These are phyloP conservation scores for Laspeyria flexula DNA, from an alignment of 2,888 invertebrate genomes.

Conservation along the genomic window DNA sequence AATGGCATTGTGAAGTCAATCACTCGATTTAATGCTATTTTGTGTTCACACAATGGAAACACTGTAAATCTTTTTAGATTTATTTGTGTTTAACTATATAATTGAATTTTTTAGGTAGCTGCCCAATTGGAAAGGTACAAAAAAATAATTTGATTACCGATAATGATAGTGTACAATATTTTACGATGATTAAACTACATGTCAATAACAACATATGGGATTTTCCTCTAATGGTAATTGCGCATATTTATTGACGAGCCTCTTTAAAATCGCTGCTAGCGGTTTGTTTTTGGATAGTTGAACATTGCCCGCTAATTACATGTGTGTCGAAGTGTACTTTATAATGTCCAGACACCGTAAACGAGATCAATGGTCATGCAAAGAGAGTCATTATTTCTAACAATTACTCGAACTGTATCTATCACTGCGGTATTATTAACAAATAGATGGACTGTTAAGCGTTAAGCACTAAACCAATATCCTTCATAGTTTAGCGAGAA, in stretches of 20 bases:
- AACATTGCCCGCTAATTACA: slow-evolving; percentile 4
- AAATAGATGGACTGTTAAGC: too few species aligned
- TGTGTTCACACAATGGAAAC: neutral
- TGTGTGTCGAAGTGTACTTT: neutral
- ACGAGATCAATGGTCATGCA: neutral
- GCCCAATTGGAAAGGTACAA: slow-evolving; percentile 18
- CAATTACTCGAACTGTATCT: neutral
- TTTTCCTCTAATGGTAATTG: slow-evolving; percentile 10
- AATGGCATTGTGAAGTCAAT: slow-evolving; percentile 19
- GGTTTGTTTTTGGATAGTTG: neutral
- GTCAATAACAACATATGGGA: slow-evolving; percentile 14
- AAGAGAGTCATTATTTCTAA: neutral
- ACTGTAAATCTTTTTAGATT: neutral
- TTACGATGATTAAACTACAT: slow-evolving; percentile 10
- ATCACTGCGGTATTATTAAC: too few species aligned
- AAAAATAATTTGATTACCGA: slow-evolving; percentile 33
- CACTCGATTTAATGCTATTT: slow-evolving; percentile 9
- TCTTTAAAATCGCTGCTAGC: slow-evolving; percentile 2
- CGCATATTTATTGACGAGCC: neutral
- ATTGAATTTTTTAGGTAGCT: slow-evolving; percentile 1
- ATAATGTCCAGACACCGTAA: neutral
- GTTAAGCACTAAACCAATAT: too few species aligned
- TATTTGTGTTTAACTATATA: slow-evolving; percentile 4
- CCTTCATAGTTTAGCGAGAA: too few species aligned
- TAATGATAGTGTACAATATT: slow-evolving; percentile 22